phyloP scores from a whole-genome alignment of 2,888 invertebrate genomes.

The Hirtodrosophila confusa region DNA sequence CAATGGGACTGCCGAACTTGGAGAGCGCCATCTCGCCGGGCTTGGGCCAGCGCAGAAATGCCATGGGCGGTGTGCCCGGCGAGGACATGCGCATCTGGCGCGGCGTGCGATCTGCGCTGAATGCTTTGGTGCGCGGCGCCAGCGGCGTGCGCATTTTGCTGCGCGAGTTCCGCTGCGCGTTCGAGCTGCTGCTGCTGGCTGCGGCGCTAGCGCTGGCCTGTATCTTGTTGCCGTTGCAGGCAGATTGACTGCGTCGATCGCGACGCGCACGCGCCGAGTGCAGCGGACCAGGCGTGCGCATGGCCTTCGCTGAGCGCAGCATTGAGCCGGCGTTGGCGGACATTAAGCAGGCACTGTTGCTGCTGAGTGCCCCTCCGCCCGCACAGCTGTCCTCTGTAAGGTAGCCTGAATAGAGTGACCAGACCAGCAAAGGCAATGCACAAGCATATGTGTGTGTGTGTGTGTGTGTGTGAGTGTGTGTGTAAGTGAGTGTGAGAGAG shows the following conservation, averaged over 20 bases:
- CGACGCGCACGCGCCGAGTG: constrained; percentile 82
- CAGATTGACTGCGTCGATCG: constrained; percentile 82
- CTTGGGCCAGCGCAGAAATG: constrained; percentile 83
- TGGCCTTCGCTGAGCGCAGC: constrained; percentile 51
- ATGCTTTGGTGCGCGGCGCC: constrained; percentile 76
- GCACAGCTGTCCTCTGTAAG: constrained; percentile 84
- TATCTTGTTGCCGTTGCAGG: constrained; percentile 61
- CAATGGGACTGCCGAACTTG: constrained; percentile 83
- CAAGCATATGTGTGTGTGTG: constrained; percentile 9
- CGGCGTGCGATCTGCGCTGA: constrained; percentile 83
- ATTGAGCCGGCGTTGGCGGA: constrained; percentile 47
- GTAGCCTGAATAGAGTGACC: constrained; percentile 81
- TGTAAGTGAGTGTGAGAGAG: constrained; percentile 13
- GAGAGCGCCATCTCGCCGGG: constrained; percentile 83
- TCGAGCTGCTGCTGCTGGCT: constrained; percentile 23
- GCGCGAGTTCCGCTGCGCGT: constrained; percentile 66
- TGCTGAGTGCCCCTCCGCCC: constrained; percentile 40
- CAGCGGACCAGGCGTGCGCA: constrained; percentile 81
- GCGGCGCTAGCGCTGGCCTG: constrained; percentile 37
- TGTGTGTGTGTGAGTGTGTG: constrained; percentile 19
- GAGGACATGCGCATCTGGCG: constrained; percentile 31
- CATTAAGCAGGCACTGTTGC: constrained; percentile 47
- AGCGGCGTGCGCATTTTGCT: constrained; percentile 81
- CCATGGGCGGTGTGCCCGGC: constrained; percentile 75
- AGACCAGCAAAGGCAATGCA: constrained; percentile 23